phyloP scores from a whole-genome alignment of 2,888 invertebrate species.

The Trissonchulus sp. region DNA sequence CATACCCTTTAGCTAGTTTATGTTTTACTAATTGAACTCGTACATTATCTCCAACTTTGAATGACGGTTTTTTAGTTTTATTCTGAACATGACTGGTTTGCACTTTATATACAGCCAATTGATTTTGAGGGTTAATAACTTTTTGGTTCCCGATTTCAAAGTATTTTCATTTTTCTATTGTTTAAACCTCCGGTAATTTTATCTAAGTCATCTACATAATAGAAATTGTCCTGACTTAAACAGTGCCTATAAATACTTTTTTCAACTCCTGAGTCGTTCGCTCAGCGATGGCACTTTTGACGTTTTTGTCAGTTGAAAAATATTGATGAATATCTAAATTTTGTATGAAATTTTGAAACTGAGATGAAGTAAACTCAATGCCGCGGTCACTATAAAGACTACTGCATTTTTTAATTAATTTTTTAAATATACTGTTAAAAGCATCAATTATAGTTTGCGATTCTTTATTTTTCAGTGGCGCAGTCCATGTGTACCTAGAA shows the following conservation, averaged over 20 bases:
- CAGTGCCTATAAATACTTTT: not conserved
- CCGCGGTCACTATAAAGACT: not conserved
- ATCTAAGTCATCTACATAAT: not conserved
- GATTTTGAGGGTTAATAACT: not conserved
- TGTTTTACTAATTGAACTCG: not conserved
- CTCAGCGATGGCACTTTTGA: not conserved
- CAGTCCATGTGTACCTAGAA: not conserved
- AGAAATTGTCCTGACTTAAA: not conserved
- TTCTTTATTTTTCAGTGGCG: not conserved
- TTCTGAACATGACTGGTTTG: no score
- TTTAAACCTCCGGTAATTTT: not conserved
- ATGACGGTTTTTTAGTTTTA: not conserved
- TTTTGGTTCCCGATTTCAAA: no score
- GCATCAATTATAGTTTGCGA: not conserved
- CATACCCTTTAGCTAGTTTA: not conserved
- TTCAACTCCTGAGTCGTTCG: not conserved
- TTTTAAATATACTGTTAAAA: not conserved
- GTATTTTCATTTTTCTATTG: not conserved
- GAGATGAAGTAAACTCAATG: not conserved
- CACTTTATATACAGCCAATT: no score
- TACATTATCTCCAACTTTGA: conserved; percentile 21
- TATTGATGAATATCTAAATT: not conserved
- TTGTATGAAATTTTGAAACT: not conserved
- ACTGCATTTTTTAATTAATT: not conserved
- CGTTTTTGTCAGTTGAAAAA: not conserved